Base-by-base conservation (phyloP, 2,797 vertebrate genomes). In the Acipenser transmontanus region DNA sequence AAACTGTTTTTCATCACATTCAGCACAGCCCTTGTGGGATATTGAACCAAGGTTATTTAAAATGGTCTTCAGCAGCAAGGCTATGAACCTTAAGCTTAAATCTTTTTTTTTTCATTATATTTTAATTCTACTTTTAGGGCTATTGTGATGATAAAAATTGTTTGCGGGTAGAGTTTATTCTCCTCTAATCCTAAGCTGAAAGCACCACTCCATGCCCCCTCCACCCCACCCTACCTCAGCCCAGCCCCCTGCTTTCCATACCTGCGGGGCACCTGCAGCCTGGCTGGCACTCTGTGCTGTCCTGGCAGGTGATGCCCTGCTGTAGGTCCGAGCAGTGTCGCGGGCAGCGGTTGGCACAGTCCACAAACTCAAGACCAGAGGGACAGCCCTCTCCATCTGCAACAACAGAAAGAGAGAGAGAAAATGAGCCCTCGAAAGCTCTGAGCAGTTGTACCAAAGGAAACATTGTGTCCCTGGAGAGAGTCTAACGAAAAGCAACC, bases 271-370 rank as follows among this genome's bases (percentile, higher is more conserved):
- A 96, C 65, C 87, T 87, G 64, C 94, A 97, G 63, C 95, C 94
- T 0, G 76, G 76, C 72, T 94, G 89, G 75, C 95, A 96, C 66
- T 74, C 76, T 0, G 82, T 69, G 65, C 64, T 75, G 0, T 77
- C 72, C 65, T 89, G 87, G 73, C 94, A 97, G 75, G 77, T 66
- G 0, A 91, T 84, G 67, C 92, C 93, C 76, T 93, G 89, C 88
- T 95, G 94, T 12, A 93, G 88, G 76, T 97, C 94, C 6, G 89
- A 82, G 79, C 94, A 96, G 66, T 79, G 87, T 72, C 88, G 89
- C 0, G 94, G 95, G 72, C 94, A 97, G 69, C 75, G 81, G 72
- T 86, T 91, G 79, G 92, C 92, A 76, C 94, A 97, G 49, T 63
- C 51, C 61, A 85, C 85, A 51, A 83, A 75, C 70, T 88, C 84